Base-by-base conservation (phyloP, 2,888 invertebrate genomes). In the Mythimna loreyi region DNA sequence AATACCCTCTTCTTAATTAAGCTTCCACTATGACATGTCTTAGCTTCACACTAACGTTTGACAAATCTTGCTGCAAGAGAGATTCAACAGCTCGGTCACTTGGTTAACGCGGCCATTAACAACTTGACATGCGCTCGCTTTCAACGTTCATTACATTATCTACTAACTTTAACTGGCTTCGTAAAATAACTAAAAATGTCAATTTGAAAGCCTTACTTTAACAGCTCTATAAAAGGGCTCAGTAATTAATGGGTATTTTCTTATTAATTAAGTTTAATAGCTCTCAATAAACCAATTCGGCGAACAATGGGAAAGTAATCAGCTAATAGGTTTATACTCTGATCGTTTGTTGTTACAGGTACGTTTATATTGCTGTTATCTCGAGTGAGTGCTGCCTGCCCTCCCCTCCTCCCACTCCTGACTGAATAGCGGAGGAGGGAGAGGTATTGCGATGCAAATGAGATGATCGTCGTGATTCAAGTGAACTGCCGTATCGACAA, bases 381-480 rank as follows among this genome's bases (percentile, higher is more conserved):
- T 64, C 55, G 69, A 73, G 74, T 66, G 70, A 80, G 80, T 80
- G 67, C 53, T 55, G 19, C 55, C 63, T 16, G 19, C 40, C 21
- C 5, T 13, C 33, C 16, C 23, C 13, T 11, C 28, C 16, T 13
- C 23, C 11, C 25, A 25, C 50, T 11, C 25, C 55, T 21, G 30
- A 1, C 13, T 30, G 13, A 9, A 11, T 33, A 19, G 23, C 1
- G 28, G 23, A 21, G 36, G 7, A 0, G 13, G 16, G 7, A 64
- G 56, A 45, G 71, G 80, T 62, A 82, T 81, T 71, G 76, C 69
- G 25, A 82, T 82, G 82, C 76, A 82, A 82, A 82, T 82, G 74
- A 74, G 82, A 81, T 82, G 82, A 80, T 82, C 61, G 76, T 74
- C 72, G 82, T 78, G 82, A 83, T 82, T 83, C 81, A 80, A 68